Evolutionary conservation across 2,113 vertebrate species (phyloP), one percentile per base, ranked within the genome.

Genomic region (Fulica atra): DNA sequence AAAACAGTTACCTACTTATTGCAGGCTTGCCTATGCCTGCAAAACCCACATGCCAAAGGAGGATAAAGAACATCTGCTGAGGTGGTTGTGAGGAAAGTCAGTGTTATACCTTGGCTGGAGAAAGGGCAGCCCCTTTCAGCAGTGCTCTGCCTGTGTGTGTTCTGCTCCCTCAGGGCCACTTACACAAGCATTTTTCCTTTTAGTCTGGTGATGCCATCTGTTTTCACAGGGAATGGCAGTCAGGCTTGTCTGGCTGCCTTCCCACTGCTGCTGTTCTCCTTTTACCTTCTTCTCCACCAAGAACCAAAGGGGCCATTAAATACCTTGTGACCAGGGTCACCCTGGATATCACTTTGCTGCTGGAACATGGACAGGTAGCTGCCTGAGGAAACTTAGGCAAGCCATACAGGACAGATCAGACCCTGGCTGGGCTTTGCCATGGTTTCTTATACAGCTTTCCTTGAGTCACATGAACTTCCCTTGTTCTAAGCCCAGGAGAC

Each of bases 121-220:
- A n/a, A 73, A 63, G n/a, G 54, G 28, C 64, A 73, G 63, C 20
- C 46, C 68, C 31, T 56, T 73, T 54, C 59, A 80, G 82, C 10
- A 5, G 56, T 18, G 44, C 50, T 80, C 0, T 80, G 24, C 13
- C 9, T 57, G 40, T 29, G 46, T 38, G 35, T 24, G 29, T 29
- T 80, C 70, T 84, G 61, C 81, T 95, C 91, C 88, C 88, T 66
- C 20, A 23, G 82, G 71, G 70, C 70, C 86, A 92, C 72, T 93
- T 88, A 90, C 64, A 90, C 21, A 28, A 82, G 59, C 36, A 4
- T 76, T 93, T 79, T 86, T 79, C 65, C 78, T 70, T 89, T 76
- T 56, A 87, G 69, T 68, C n/a, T 36, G 7, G 59, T 23, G 20
- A 70, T 31, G 59, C 74, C 60, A 88, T 71, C 59, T 92, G 86